phyloP scores from a whole-genome alignment of 2,113 vertebrate species.

The Hemibagrus wyckioides region DNA sequence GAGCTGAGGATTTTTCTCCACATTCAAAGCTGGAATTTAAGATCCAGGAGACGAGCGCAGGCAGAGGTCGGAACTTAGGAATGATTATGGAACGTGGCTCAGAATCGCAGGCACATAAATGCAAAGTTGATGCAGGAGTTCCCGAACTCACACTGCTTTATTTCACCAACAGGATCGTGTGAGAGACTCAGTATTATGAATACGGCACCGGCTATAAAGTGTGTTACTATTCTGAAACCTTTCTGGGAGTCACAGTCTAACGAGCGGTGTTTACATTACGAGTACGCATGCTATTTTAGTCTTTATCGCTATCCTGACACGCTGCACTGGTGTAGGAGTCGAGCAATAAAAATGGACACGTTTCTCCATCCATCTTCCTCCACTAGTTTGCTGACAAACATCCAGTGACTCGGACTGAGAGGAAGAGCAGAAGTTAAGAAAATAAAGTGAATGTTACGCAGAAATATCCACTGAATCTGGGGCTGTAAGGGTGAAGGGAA shows the following conservation, averaged over 20 bases:
- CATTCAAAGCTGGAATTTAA: not conserved
- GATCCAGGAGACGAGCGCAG: not conserved
- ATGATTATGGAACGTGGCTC: not conserved
- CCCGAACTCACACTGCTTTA: not conserved
- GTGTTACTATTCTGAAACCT: not conserved
- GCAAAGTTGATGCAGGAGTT: not conserved
- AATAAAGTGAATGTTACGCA: not conserved
- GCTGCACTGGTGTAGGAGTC: conserved; percentile 2
- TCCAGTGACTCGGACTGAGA: not conserved
- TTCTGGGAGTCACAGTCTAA: not conserved
- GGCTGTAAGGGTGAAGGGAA: not conserved
- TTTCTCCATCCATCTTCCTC: not conserved
- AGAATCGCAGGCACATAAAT: not conserved
- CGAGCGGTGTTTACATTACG: not conserved
- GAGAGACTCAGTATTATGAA: not conserved
- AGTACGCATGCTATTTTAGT: not conserved
- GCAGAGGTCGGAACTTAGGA: not conserved
- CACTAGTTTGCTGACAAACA: not conserved
- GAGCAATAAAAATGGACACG: not conserved
- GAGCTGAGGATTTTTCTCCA: not conserved
- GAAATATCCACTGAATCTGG: not conserved
- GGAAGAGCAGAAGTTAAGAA: not conserved
- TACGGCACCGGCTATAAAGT: not conserved
- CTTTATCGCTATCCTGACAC: not conserved
- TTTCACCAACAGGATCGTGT: not conserved